Base-by-base conservation (phyloP, 1,140 invertebrate genomes). In the Leucophenga varia region DNA sequence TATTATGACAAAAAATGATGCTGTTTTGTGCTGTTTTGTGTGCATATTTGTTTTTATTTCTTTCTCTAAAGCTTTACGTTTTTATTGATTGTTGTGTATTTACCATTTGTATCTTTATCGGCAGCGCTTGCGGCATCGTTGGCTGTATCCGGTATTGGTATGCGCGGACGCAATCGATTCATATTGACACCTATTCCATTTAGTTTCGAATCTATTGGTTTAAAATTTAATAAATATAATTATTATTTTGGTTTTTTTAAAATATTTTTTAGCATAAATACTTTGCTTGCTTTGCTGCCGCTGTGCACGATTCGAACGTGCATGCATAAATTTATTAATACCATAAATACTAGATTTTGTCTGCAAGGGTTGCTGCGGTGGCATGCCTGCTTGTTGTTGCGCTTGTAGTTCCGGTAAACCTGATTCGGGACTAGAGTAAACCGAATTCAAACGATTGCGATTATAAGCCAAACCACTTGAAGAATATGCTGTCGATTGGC, bases 121-220 rank as follows among this genome's bases (percentile, higher is more conserved):
- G 82, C 76, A 7, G 85, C 79, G n/a, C 10, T 25, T 25, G 10
- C 10, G 5, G 22, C 10, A 70, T 90, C 88, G 72, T 89, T 90
- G 10, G 87, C 84, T 1, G 90, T 88, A 68, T 92, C 90, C 0
- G 90, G 90, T 2, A 90, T 92, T 19, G 90, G 90, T 44, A 93
- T 91, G 34, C 90, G 80, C 1, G 90, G 89, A 37, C 89, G 81
- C 55, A 87, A 87, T 60, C 86, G 86, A 43, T 89, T 75, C 10
- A 83, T 81, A 13, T 84, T 83, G 3, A 85, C 79, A 32, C 82
- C 81, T 1, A 79, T 75, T n/a, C 84, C 83, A 70, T 88, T 88
- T 45, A 73, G 47, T 34, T 61, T 71, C 16, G 72, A 70, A 55
- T 74, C 72, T 75, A 47, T 20, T 16, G 9, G 31, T 18, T 32